These are phyloP conservation scores for Onthophagus sagittarius DNA, from an alignment of 2,888 invertebrate genomes.

Conservation along the genomic window DNA sequence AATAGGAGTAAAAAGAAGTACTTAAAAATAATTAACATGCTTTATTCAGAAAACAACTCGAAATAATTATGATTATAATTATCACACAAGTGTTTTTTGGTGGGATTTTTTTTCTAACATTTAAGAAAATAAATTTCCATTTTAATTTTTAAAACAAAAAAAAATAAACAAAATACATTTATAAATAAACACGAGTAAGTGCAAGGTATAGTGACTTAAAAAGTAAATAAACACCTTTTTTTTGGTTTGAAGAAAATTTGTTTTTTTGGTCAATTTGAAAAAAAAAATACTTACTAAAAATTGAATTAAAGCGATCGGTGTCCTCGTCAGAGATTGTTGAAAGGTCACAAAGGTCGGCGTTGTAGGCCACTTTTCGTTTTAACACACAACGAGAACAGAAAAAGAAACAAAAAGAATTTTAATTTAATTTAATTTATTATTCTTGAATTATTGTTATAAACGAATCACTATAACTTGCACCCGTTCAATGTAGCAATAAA, in stretches of 20 bases:
- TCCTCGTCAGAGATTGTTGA: constrained; percentile 36
- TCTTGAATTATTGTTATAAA: too few species aligned
- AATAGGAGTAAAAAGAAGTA: constrained; percentile 1
- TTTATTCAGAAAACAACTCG: background rate
- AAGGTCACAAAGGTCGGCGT: constrained; percentile 28
- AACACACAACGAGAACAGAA: background rate
- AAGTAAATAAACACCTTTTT: constrained; percentile 3
- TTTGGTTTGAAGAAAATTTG: background rate
- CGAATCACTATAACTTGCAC: constrained; percentile 2
- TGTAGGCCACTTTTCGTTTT: constrained; percentile 34
- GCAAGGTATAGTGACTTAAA: constrained; percentile 42
- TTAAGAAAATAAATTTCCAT: too few species aligned
- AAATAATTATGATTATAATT: too few species aligned
- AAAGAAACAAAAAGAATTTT: constrained; percentile 28
- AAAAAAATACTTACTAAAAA: constrained; percentile 33
- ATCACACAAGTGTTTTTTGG: background rate
- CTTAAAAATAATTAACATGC: constrained; percentile 14
- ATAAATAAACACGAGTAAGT: constrained; percentile 34
- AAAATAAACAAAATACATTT: too few species aligned
- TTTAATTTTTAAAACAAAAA: too few species aligned
- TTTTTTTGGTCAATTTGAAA: background rate
- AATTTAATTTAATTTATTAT: background rate
- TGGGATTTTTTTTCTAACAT: constrained; percentile 1
- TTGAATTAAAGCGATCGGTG: constrained; percentile 28
- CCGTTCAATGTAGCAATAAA: background rate